Evolutionary conservation across 64 coral and sea anemone genomes (phyloP), one percentile per base, ranked within the genome.

Genomic region (Stylophora pistillata): DNA sequence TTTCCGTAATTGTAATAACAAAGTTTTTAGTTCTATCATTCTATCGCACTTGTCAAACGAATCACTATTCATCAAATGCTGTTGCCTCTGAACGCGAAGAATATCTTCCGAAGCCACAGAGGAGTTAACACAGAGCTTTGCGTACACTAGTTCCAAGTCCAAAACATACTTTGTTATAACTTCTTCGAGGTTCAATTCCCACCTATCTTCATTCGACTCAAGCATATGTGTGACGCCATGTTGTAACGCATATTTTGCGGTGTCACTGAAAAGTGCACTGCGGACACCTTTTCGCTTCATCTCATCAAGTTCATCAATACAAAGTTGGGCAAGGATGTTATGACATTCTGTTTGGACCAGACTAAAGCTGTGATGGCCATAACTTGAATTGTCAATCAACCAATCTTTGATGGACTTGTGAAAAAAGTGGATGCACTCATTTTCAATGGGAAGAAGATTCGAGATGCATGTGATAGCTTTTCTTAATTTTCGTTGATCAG

Each of bases 351-450:
- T 47, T 58, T 74, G 17, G n/a, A 55, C 53, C 47, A 87, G 26
- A 60, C 28, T 87, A 30, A 76, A 87, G 11, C 41, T 32, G 30
- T 87, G 71, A 4, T 87, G 53, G n/a, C 66, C 61, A 32, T 86
- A 69, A 13, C 27, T 9, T 53, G 23, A 57, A 21, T 41, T 74
- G 21, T 28, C 57, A 53, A 27, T 60, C 86, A 88, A 54, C 73
- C 73, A 88, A 37, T 88, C 86, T 55, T 73, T 55, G 18, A 87
- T 26, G 37, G 37, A 47, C 37, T 47, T 47, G 37, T 47, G 37
- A 47, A 47, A 47, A 47, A 47, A 47, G 37, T 30, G 30, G 28
- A 75, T 56, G 16, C 73, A 73, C 21, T 74, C 85, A 76, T 87
- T 58, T 53, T 58, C 30, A 10, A 87, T 57, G 20, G 71, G 85